Conservation (phyloP, 2,888 invertebrate species). For the Agrotis segetum region DNA sequence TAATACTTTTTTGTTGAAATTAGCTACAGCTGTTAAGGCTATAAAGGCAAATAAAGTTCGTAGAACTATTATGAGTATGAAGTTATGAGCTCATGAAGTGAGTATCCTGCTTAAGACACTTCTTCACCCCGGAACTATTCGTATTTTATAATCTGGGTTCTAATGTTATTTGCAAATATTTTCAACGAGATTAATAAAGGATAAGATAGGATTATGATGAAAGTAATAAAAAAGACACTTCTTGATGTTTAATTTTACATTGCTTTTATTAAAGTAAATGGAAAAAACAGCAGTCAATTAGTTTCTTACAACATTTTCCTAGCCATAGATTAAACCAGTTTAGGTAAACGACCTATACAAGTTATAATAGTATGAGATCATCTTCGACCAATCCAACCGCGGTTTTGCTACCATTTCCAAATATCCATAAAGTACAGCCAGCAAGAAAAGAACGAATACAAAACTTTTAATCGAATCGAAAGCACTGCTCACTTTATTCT, state of each 20-base stretch:
- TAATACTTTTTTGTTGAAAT: too few species aligned
- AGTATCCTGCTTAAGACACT: conserved; percentile 4
- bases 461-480: background rate
- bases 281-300: background rate
- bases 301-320: background rate
- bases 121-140: too few species aligned
- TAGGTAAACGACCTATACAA: background rate
- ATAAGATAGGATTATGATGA: background rate
- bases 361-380: conserved; percentile 9
- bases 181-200: background rate
- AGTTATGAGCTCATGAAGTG: conserved; percentile 28
- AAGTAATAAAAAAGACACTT: background rate
- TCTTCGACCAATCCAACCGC: conserved; percentile 12
- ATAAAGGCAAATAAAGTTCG: conserved; percentile 17
- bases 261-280: background rate
- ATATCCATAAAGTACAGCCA: conserved; percentile 14
- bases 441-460: background rate
- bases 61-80: background rate
- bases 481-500: conserved; percentile 4
- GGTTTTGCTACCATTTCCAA: background rate
- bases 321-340: background rate
- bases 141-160: too few species aligned
- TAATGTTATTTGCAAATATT: conserved; percentile 38
- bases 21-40: background rate
- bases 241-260: background rate